Evolutionary conservation across 2,888 invertebrate species (phyloP).

Genomic region (Teinopalpus imperialis): DNA sequence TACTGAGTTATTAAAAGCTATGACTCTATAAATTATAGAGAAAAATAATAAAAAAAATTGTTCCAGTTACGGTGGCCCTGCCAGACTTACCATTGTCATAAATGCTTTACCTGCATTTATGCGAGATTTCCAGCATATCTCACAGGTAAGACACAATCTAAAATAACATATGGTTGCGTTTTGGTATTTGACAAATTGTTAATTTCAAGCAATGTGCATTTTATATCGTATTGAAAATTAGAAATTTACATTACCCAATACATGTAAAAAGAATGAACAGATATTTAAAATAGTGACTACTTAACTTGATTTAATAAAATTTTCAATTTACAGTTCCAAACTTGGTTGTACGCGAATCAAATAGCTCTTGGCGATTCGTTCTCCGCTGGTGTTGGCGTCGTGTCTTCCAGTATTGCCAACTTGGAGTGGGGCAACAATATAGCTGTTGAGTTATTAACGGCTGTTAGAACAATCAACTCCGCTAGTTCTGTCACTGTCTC

Average conservation of each 20-base stretch:
- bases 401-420: conserved; percentile 50
- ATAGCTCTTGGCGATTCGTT: conserved; percentile 46
- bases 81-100: conserved; percentile 50
- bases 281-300: too few species aligned
- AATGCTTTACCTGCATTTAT: conserved; percentile 48
- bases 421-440: conserved; percentile 56
- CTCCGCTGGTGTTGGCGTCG: conserved; percentile 40
- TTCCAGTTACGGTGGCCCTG: conserved; percentile 62
- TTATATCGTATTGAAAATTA: too few species aligned
- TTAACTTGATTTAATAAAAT: too few species aligned
- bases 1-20: too few species aligned
- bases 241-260: too few species aligned
- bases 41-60: too few species aligned
- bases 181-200: too few species aligned
- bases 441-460: conserved; percentile 44
- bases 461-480: conserved; percentile 40
- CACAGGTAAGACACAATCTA: conserved; percentile 42
- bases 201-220: too few species aligned
- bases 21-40: too few species aligned
- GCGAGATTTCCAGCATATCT: conserved; percentile 52
- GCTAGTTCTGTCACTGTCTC: conserved; percentile 48
- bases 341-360: conserved; percentile 58
- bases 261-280: too few species aligned
- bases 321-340: conserved; percentile 54
- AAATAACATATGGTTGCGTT: too few species aligned